Evolutionary conservation across 1,140 invertebrate genomes (phyloP).

Genomic region (Heliconius eleuchia): DNA sequence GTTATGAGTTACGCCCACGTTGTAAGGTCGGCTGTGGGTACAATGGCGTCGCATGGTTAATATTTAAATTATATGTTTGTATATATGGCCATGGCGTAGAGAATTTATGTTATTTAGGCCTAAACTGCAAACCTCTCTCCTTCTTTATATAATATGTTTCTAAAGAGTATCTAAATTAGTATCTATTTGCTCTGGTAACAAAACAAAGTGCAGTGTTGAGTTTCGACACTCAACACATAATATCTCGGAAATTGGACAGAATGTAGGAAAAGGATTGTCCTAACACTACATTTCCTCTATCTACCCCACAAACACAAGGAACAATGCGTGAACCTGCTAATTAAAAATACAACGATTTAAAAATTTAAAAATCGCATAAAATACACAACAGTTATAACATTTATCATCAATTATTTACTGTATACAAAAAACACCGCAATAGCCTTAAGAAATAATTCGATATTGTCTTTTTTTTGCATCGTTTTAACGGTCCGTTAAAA

Average conservation of each 20-base stretch:
- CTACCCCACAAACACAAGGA: too few species aligned
- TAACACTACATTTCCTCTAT: too few species aligned
- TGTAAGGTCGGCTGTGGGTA: slow-evolving; percentile 6
- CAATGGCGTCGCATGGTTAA: not conserved
- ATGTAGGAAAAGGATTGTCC: too few species aligned
- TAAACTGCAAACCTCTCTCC: not conserved
- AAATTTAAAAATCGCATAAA: too few species aligned
- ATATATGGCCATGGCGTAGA: not conserved
- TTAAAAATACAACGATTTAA: too few species aligned
- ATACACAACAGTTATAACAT: not conserved
- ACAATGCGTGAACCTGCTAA: too few species aligned
- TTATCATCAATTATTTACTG: not conserved
- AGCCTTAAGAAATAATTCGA: slow-evolving; percentile 12
- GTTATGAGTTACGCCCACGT: slow-evolving; percentile 34
- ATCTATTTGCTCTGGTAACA: too few species aligned
- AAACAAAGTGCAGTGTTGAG: too few species aligned
- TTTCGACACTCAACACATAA: too few species aligned
- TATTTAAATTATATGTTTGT: not conserved
- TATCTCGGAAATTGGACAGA: too few species aligned
- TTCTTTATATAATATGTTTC: too few species aligned
- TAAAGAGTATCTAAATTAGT: too few species aligned
- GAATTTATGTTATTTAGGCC: not conserved
- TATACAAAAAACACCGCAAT: not conserved
- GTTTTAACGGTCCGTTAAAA: slow-evolving; percentile 6
- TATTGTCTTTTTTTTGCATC: not conserved